These are phyloP conservation scores for Colletes gigas DNA, from an alignment of 1,140 invertebrate genomes.

Conservation along the genomic window DNA sequence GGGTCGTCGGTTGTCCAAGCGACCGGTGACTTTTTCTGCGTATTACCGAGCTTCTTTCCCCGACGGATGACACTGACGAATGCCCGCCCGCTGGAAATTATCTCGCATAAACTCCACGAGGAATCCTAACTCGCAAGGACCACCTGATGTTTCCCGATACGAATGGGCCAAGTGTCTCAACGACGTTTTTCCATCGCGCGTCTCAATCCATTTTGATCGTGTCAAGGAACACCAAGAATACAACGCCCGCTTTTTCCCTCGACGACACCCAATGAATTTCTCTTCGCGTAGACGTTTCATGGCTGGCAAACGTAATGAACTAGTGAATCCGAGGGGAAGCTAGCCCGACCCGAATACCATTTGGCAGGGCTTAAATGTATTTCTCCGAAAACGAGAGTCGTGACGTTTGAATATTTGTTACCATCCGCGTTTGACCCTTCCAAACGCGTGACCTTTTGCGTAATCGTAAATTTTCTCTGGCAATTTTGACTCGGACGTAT, in stretches of 20 bases:
- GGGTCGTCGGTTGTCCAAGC: constrained; percentile 27
- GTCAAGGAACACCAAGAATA: not conserved
- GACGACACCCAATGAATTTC: constrained; percentile 25
- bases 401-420: too few relatives aligned
- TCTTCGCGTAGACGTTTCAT: not conserved
- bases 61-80: constrained; percentile 56
- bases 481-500: too few relatives aligned
- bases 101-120: constrained; percentile 48
- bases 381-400: too few relatives aligned
- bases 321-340: not conserved
- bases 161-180: constrained; percentile 28
- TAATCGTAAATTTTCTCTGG: too few relatives aligned
- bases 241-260: not conserved
- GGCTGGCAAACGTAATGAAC: not conserved
- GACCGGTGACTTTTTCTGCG: constrained; percentile 13
- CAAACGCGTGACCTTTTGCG: too few relatives aligned
- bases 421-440: too few relatives aligned
- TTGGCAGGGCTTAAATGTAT: not conserved
- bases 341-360: too few relatives aligned
- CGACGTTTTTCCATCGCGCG: constrained; percentile 24
- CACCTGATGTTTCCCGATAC: constrained; percentile 53
- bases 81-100: constrained; percentile 53
- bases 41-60: constrained; percentile 39
- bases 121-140: constrained; percentile 30
- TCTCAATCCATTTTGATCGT: constrained; percentile 60